A percentile compares a stretch with the other conserved stretches of the same genome.
Evolutionary conservation across 2,888 invertebrate species (phyloP).

Genomic region (Leptura quadrifasciata): DNA sequence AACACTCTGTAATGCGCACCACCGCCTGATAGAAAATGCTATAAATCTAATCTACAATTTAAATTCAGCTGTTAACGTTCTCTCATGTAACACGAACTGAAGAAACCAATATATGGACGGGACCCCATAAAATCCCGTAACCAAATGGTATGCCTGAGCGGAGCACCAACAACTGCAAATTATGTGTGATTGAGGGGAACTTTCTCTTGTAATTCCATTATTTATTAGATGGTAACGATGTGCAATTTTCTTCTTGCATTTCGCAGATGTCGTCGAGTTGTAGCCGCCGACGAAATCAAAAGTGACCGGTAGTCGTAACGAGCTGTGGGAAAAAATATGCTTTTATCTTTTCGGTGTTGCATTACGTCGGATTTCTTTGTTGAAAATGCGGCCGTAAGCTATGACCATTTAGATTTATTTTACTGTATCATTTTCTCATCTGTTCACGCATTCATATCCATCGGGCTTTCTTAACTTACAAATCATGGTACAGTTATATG

Average conservation of each 20-base stretch:
- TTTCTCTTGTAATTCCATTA: slow-evolving; percentile 54
- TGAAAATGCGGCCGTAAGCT: background rate
- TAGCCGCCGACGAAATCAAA: slow-evolving; percentile 30
- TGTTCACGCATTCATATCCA: background rate
- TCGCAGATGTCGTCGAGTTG: slow-evolving; percentile 49
- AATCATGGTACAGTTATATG: no score
- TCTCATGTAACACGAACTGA: slow-evolving; percentile 28
- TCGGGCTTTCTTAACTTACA: background rate
- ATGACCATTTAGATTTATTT: background rate
- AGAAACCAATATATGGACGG: slow-evolving; percentile 18
- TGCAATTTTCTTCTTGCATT: slow-evolving; percentile 52
- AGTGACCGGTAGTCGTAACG: slow-evolving; percentile 16
- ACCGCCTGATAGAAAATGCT: background rate
- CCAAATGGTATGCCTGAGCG: slow-evolving; percentile 15
- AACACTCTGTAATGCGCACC: background rate
- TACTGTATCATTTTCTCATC: background rate
- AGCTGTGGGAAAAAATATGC: slow-evolving; percentile 16
- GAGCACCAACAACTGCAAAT: slow-evolving; percentile 41
- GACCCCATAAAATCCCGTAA: slow-evolving; percentile 28
- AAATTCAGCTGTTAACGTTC: slow-evolving; percentile 17
- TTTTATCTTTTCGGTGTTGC: background rate
- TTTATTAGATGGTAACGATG: slow-evolving; percentile 50
- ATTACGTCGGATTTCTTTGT: background rate
- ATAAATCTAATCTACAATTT: slow-evolving; percentile 28
- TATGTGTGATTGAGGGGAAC: slow-evolving; percentile 45